Conservation (phyloP, 2,888 invertebrate genomes). For the Elgonia sp. region DNA sequence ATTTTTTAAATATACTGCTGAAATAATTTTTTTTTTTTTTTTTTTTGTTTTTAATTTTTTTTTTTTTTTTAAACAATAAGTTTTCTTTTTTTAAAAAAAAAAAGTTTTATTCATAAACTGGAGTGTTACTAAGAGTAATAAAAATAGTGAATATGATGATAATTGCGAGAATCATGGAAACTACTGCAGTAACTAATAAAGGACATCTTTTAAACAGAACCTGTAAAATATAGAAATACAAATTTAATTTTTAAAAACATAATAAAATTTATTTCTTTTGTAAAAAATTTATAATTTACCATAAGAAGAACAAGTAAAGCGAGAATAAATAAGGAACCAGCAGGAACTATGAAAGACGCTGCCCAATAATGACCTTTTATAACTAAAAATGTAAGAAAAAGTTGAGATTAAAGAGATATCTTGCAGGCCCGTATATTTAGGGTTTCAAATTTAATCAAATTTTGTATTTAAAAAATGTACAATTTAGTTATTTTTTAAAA, state of each 20-base stretch:
- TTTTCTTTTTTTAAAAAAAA: neutral
- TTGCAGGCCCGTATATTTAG: too few species aligned
- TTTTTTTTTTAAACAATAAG: too few species aligned
- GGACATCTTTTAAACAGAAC: slow-evolving; percentile 87
- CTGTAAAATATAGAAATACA: slow-evolving; percentile 82
- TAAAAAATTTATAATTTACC: slow-evolving; percentile 78
- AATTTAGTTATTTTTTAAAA: too few species aligned
- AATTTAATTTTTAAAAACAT: too few species aligned
- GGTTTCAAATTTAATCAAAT: too few species aligned
- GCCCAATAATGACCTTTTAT: slow-evolving; percentile 82
- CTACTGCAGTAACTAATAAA: slow-evolving; percentile 86
- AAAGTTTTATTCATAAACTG: slow-evolving; percentile 79
- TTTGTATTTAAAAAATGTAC: too few species aligned
- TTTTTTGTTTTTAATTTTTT: too few species aligned
- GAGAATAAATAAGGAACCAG: slow-evolving; percentile 82
- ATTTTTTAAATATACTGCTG: too few species aligned
- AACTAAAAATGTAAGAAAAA: slow-evolving; percentile 70
- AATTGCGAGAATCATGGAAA: slow-evolving; percentile 86
- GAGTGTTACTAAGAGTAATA: slow-evolving; percentile 80
- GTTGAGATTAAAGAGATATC: too few species aligned
- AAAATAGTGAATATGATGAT: slow-evolving; percentile 86
- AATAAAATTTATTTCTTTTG: slow-evolving; percentile 5
- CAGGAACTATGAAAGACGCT: slow-evolving; percentile 82
- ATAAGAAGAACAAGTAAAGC: slow-evolving; percentile 82
- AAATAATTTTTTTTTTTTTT: too few species aligned